Base-by-base conservation (phyloP, 2,797 vertebrate genomes). In the Xenops minutus region DNA sequence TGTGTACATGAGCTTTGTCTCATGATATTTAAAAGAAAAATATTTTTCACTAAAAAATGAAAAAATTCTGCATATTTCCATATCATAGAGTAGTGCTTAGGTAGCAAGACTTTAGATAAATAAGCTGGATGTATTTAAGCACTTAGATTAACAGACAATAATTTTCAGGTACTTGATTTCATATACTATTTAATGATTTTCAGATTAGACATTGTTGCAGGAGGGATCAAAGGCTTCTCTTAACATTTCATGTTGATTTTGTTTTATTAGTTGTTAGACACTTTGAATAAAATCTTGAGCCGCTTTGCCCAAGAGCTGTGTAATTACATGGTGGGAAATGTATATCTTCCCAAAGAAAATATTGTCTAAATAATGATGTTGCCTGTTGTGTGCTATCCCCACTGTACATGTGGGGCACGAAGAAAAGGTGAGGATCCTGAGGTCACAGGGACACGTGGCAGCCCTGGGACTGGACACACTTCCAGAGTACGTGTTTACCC, bases 371-470 rank as follows among this genome's bases (percentile, higher is more conserved):
- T 49, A 55, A 85, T 68, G 58, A 17, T 64, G 10, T 52, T 62
- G 27, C 54, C 22, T 10, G 6, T 7, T 48, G 24, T 61, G 41
- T 43, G 12, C 71, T 66, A 55, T 49, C 22, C 21, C 32, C 4
- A 3, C 14, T 52, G 52, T 7, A 6, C 3, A 2, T 8, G 27
- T 51, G 32, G 54, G 44, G 83, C 80, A 10, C 1, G 0, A 20
- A 72, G 39, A 7, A 29, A 44, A 84, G 29, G 6, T 3, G 18
- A 32, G 9, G 7, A 69, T 85, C 23, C 55, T 69, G 64, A 64
- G 56, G 30, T 59, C 22, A 7, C 12, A 9, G 19, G 63, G 55
- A 30, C 23, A 18, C 3, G 0, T 22, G 85, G 21, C 54, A 93
- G 30, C 44, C 37, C 18, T 22, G 36, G 78, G 55, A 9, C 27